Evolutionary conservation across 1,140 invertebrate species (phyloP), one percentile per base, ranked within the genome.

Genomic region (Bradysia coprophila): DNA sequence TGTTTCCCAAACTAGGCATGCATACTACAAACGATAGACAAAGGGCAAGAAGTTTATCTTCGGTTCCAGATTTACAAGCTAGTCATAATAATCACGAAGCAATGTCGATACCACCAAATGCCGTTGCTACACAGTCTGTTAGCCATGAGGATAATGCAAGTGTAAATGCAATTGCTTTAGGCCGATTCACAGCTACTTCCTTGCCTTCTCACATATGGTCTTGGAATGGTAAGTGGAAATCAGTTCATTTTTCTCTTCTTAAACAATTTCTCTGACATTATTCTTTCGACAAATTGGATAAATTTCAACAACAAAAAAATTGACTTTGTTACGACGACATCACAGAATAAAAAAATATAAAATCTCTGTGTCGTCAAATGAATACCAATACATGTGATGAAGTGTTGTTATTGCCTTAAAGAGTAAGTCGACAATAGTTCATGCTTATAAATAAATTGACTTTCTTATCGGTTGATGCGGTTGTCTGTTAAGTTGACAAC

Each of bases 141-240:
- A 38, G 61, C 63, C 42, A 64, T 60, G 54, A 52, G 40, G 62
- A 70, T 49, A 65, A 68, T 24, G 60, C 61, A 9, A 59, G 56
- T 0, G 57, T 66, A 1, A 63, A 62, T 39, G 68, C 65, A 38
- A 51, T 69, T 40, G 60, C 67, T n/a, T 66, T 81, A 23, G 81
- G 81, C 43, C 67, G 84, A 45, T 87, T 86, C 59, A 80, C 83
- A 43, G 81, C 85, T 51, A 84, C 87, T 62, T 89, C 84, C 48
- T 68, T 89, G 62, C 85, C 84, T 59, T 84, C 83, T 48, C 84
- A 89, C 61, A 86, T 90, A 67, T 87, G 83, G 81, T 86, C 84
- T 48, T 69, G 87, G 49, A 87, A 89, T 65, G 84, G 84, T 88
- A 63, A 74, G 75, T 75, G 46, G 19, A 8, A 15, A 40, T 15